Evolutionary conservation across 2,113 vertebrate genomes (phyloP), one percentile per base, ranked within the genome.

Genomic region (mouse (Mus musculus)): DNA sequence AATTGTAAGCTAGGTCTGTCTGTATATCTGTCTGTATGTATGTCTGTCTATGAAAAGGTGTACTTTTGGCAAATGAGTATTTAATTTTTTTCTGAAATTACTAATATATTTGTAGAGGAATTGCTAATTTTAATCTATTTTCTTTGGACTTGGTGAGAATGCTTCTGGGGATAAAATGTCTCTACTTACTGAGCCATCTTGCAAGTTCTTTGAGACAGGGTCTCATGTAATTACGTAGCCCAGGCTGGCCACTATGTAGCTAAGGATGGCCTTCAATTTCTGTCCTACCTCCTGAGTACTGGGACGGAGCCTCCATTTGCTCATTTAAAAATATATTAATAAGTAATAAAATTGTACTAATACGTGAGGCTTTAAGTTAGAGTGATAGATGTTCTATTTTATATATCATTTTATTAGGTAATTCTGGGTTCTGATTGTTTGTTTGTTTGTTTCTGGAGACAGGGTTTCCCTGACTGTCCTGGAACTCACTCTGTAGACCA

Each of bases 51-150:
- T 91, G 61, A 86, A 94, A 86, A 97, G 46, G 69, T 89, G 39
- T 81, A 89, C 59, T 94, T 96, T 95, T 95, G 16, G 19, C 96
- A 77, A 96, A 49, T 71, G 81, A 54, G 73, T 96, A 91, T 65
- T 95, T 85, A 49, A 86, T 92, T 85, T 92, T 59, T 85, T 39
- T 96, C 49, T 88, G 49, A 89, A 93, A 73, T 61, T 65, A 75
- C n/a, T 72, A 71, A 13, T 52, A 11, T 77, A 1, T 94, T 59
- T 95, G 0, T 87, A 78, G 33, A 89, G 14, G 46, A 89, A n/a
- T 95, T 84, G 65, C 20, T 90, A 73, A 91, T 95, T 82, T 24
- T 93, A 2, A 69, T 67, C 28, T 86, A 49, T 90, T 61, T 73
- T 6, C 11, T 76, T 46, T 91, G 89, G 96, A 93, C 67, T 61